Conservation (phyloP, 2,113 vertebrate genomes). For the Notothenia coriiceps region DNA sequence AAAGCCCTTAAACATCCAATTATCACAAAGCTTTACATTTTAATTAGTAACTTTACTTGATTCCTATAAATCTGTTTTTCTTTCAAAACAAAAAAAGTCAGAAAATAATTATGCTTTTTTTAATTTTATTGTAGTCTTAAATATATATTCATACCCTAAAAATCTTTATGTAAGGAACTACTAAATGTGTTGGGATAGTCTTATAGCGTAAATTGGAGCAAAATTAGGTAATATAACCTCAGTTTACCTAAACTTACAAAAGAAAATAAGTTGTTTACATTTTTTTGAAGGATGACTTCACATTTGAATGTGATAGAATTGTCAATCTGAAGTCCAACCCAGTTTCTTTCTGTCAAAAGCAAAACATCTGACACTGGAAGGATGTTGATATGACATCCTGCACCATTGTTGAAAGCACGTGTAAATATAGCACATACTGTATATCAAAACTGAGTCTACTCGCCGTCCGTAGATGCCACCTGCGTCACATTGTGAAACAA, state of each 20-base stretch:
- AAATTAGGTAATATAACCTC: not conserved
- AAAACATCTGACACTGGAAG: slow-evolving; percentile 36
- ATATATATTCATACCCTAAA: too few species aligned
- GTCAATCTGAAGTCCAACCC: slow-evolving; percentile 44
- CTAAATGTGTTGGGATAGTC: too few species aligned
- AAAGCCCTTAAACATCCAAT: not conserved
- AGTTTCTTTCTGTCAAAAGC: slow-evolving; percentile 48
- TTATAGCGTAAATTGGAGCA: not conserved
- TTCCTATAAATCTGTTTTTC: not conserved
- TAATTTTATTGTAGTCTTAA: too few species aligned
- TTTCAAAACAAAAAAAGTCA: not conserved
- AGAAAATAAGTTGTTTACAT: not conserved
- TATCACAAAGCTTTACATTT: not conserved
- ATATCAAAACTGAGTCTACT: slow-evolving; percentile 51
- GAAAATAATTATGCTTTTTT: not conserved
- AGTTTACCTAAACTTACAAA: not conserved
- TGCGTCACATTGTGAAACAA: slow-evolving; percentile 28
- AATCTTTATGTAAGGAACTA: too few species aligned
- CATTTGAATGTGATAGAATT: too few species aligned
- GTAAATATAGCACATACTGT: slow-evolving; percentile 64
- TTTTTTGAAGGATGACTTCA: not conserved
- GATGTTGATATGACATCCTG: slow-evolving; percentile 57
- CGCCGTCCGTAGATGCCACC: slow-evolving; percentile 38
- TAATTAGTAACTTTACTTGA: too few species aligned
- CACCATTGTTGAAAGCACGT: slow-evolving; percentile 14